Base-by-base conservation (phyloP, 2,113 vertebrate species). In the Pteruthius melanotis region DNA sequence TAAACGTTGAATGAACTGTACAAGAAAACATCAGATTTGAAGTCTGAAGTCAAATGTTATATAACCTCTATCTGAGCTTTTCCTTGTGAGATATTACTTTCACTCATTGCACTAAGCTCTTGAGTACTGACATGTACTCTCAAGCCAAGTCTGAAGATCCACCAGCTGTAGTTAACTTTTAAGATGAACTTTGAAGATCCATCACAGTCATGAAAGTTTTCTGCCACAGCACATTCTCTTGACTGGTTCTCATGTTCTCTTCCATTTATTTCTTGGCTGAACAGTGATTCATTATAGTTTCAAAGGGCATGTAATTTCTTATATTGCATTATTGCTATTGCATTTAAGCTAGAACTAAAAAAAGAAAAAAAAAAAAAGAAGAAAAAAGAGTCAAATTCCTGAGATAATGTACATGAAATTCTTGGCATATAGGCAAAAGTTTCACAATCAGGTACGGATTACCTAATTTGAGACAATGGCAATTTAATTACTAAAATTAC, bases 221-320 rank as follows among this genome's bases (percentile, higher is more conserved):
- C 13, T 88, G 35, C 9, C 9, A 14, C 6, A 45, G 15, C 7
- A n/a, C 15, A 22, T 40, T 44, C 15, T 70, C 23, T 63, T 69
- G 26, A 13, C 22, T 44, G 35, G 21, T 68, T 45, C 30, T 77
- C 4, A 17, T 35, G 14, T 27, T 31, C 14, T 15, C 9, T 69
- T 81, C n/a, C 7, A 37, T 8, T 61, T 31, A 24, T 28, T 57
- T 27, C 5, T 60, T 65, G 9, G 4, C 15, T 77, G 37, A 69
- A 52, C 9, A 10, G 3, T 4, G 13, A 13, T 54, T 78, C 22
- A 21, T 14, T 0, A 0, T 37, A 44, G 3, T 27, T 88, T 78
- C n/a, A 57, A 42, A 42, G 15, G 15, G 7, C 21, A 52, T 11
- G 4, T 61, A 2, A 10, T 68, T 87, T 10, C 7, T 39, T 45